Evolutionary conservation across 2,888 invertebrate species (phyloP).

Genomic region (Cryptocheilus praepositus): DNA sequence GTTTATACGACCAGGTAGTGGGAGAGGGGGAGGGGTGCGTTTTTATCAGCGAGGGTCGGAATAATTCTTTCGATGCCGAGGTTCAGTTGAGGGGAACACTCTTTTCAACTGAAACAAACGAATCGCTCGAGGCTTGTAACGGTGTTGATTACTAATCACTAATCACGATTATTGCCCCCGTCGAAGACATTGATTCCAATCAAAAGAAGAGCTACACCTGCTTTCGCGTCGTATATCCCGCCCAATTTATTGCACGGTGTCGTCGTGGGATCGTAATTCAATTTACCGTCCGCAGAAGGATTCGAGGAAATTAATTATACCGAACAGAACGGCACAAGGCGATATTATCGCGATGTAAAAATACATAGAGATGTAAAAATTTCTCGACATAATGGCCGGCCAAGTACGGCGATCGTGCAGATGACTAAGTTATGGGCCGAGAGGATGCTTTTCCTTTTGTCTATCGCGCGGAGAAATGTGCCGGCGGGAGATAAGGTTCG

Average conservation of each 20-base stretch:
- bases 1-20: background rate
- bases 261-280: too few species aligned
- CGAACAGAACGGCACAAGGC: background rate
- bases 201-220: conserved; percentile 21
- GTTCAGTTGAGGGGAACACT: conserved; percentile 34
- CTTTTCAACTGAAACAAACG: background rate
- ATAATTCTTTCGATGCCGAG: background rate
- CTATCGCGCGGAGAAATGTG: conserved; percentile 62
- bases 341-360: conserved; percentile 13
- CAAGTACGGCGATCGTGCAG: conserved; percentile 53
- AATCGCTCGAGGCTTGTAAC: conserved; percentile 54
- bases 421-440: conserved; percentile 55
- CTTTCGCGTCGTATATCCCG: background rate
- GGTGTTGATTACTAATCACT: conserved; percentile 65
- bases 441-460: conserved; percentile 54
- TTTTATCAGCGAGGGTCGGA: background rate
- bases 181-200: background rate
- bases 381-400: conserved; percentile 45
- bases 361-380: conserved; percentile 31
- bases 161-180: conserved; percentile 64
- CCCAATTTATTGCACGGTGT: background rate
- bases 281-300: conserved; percentile 1
- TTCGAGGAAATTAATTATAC: conserved; percentile 14
- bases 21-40: background rate
- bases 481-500: conserved; percentile 70